These are phyloP conservation scores for Amphimallon solstitiale DNA, from an alignment of 2,888 invertebrate species.

Conservation along the genomic window DNA sequence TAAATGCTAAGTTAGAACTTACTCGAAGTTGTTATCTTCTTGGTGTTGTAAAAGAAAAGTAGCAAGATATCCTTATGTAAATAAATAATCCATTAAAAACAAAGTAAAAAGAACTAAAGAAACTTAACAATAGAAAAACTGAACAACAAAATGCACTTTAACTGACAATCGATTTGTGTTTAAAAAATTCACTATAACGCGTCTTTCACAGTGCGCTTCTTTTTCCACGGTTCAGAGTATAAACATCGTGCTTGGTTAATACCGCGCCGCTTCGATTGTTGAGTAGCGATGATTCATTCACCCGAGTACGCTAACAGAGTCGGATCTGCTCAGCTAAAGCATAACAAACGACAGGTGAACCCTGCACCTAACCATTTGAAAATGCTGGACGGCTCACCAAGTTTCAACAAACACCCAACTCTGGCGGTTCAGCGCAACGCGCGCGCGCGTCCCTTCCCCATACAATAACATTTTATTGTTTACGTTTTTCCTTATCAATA, in stretches of 20 bases:
- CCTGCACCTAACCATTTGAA: conserved; percentile 22
- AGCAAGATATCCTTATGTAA: too few relatives aligned
- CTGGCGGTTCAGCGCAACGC: background rate
- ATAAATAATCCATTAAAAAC: background rate
- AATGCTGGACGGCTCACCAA: conserved; percentile 7
- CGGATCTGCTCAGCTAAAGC: background rate
- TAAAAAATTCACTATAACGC: conserved; percentile 3
- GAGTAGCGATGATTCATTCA: conserved; percentile 18
- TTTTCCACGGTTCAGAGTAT: conserved; percentile 3
- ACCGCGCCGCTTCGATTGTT: background rate
- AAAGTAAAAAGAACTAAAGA: background rate
- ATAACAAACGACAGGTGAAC: conserved; percentile 25
- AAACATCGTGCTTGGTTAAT: conserved; percentile 7
- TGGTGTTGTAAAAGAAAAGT: background rate
- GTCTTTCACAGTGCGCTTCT: conserved; percentile 19
- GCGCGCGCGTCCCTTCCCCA: conserved; percentile 15
- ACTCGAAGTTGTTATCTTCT: too few relatives aligned
- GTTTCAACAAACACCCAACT: conserved; percentile 2
- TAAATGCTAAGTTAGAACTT: too few relatives aligned
- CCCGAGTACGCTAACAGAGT: conserved; percentile 4
- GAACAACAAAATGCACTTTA: conserved; percentile 32
- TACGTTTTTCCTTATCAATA: conserved; percentile 31
- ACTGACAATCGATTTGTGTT: conserved; percentile 3
- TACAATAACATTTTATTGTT: conserved; percentile 27
- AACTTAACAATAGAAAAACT: conserved; percentile 21